Percentiles rank a stretch among this genome's conserved stretches.
phyloP scores from a whole-genome alignment of 92 coral and sea anemone genomes.

The Phenganax subtilis region DNA sequence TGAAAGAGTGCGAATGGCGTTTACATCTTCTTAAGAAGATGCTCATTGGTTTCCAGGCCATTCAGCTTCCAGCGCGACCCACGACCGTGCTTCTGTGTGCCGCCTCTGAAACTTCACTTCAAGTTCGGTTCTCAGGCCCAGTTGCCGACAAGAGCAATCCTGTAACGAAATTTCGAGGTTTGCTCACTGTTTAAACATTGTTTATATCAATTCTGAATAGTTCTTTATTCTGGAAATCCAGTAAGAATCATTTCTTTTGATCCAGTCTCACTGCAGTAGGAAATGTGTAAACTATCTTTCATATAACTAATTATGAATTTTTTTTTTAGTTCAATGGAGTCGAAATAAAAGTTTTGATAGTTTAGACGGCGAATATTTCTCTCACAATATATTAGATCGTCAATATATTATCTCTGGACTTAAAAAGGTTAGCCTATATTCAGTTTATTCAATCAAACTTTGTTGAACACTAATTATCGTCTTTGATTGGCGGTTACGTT shows the following conservation, averaged over 20 bases:
- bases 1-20: slow-evolving; percentile 83
- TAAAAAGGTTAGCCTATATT: slow-evolving; percentile 60
- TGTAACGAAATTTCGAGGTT: slow-evolving; percentile 87
- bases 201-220: too few relatives aligned
- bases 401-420: slow-evolving; percentile 81
- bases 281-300: background rate
- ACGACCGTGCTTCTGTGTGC: slow-evolving; percentile 78
- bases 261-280: background rate
- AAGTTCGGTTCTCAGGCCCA: slow-evolving; percentile 82
- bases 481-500: background rate
- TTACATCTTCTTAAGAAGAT: slow-evolving; percentile 65
- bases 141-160: slow-evolving; percentile 43
- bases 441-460: background rate
- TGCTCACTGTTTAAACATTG: slow-evolving; percentile 4
- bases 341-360: slow-evolving; percentile 61
- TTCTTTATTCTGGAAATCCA: background rate
- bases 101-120: slow-evolving; percentile 89
- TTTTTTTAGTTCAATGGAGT: slow-evolving; percentile 83
- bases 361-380: slow-evolving; percentile 71
- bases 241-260: background rate
- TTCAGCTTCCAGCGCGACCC: slow-evolving; percentile 74
- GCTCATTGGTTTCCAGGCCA: slow-evolving; percentile 65
- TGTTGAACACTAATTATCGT: background rate
- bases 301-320: background rate
- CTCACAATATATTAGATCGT: slow-evolving; percentile 62